Base-by-base conservation (phyloP, 2,888 invertebrate species). In the Melieria omissa region DNA sequence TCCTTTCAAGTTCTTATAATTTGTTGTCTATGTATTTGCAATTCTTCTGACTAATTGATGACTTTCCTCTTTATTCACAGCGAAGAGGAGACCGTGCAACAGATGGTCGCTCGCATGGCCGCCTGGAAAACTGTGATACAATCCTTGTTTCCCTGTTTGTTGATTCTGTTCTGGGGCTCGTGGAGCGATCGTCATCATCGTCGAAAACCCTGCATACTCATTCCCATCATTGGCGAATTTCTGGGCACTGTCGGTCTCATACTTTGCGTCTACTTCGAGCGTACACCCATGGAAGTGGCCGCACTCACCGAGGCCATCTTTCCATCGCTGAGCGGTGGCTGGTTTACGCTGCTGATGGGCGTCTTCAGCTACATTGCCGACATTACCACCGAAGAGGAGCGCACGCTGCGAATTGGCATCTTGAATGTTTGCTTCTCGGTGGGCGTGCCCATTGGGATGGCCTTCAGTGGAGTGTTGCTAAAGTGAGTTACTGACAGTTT, bases 341-440 rank as follows among this genome's bases (percentile, higher is more conserved):
- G 95, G 95, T 94, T 94, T 84, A 94, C 94, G 46, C 94, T 95
- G 94, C 92, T 95, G 80, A 95, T 95, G 94, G 94, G 94, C 29
- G 92, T 95, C 76, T 94, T 96, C 87, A 94, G 95, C 87, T 96
- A 96, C 83, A 93, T 97, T 73, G 94, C 93, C 3, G 95, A 96
- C 83, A 93, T 95, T 14, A 95, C 96, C 4, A 92, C 93, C 4
- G 91, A 93, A 75, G 93, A 95, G 84, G 93, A 92, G 79, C 90
- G 96, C 78, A 96, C 96, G 41, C 88, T 95, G 62, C 88, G 96
- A 75, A 95, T 97, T 80, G 95, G 96, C 44, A 92, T 96, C 66
- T 92, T 95, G 76, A 97, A 97, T 87, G 90, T 96, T 7, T 96
- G 95, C 86, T 92, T 95, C 79, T 96, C 96, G 1, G 88, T 96